These are phyloP conservation scores for Geococcyx californianus DNA, from an alignment of 2,113 vertebrate genomes.

Conservation along the genomic window DNA sequence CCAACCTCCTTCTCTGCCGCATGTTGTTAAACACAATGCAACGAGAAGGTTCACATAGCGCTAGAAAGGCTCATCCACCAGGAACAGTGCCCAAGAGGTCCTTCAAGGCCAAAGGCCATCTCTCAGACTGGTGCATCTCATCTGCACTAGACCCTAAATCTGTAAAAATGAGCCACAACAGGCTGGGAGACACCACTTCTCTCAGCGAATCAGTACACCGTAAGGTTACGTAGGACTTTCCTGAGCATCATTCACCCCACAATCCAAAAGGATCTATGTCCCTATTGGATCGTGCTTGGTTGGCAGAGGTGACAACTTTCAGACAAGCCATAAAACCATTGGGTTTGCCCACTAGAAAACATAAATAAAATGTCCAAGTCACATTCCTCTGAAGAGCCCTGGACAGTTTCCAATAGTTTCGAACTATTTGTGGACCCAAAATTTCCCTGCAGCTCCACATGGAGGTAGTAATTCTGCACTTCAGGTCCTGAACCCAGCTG, in stretches of 20 bases:
- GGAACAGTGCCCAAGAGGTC: background rate
- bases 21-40: rapidly evolving
- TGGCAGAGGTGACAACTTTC: background rate
- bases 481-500: background rate
- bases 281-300: background rate
- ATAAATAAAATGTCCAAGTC: background rate
- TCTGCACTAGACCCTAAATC: background rate
- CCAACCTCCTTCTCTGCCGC: background rate
- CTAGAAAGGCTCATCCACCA: background rate
- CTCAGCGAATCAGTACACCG: background rate
- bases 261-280: background rate
- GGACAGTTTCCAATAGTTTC: background rate
- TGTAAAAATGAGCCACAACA: background rate
- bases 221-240: background rate
- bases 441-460: background rate
- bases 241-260: background rate
- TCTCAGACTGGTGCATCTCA: background rate
- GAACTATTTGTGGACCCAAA: background rate
- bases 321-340: background rate
- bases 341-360: background rate
- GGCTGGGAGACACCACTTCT: background rate
- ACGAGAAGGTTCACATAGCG: background rate
- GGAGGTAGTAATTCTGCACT: background rate
- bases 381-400: background rate
- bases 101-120: background rate